Base-by-base conservation (phyloP, 2,797 vertebrate genomes). In the Semotilus atromaculatus region DNA sequence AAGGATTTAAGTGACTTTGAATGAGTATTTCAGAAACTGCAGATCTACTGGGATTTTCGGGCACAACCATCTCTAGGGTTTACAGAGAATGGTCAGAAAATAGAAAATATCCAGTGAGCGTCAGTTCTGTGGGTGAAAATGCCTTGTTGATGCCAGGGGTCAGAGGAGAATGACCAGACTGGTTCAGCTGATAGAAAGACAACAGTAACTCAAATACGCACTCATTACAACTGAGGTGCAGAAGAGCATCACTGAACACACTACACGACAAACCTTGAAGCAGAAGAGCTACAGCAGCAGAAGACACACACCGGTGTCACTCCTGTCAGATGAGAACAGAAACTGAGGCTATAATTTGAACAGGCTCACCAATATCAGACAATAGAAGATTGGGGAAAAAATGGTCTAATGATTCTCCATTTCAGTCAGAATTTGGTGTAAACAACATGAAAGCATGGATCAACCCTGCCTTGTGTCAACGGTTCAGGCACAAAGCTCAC, bases 61-160 rank as follows among this genome's bases (percentile, higher is more conserved):
- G 4, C 51, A 53, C 51, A 53, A 1, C 7, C 53, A 23, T 55
- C 21, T 55, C 53, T 55, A 55, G 53, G 21, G 53, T 55, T 55
- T 55, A 55, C 43, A 55, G 21, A 55, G 53, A 23, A 55, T 3
- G 21, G 21, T 23, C 53, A 9, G 53, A 55, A 10, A 55, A 55
- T 0, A 10, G 53, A 55, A 55, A 55, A 55, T 55, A 23, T 55
- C 53, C 21, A 55, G 53, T 55, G 53, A 58, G 10, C 0, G 40
- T 1, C 43, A 19, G 40, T 45, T 72, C 40, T 72, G 70, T 29
- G n/a, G n/a, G 43, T 14, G 40, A 43, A 86, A 84, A 85, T 85
- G 80, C 77, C 82, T 81, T 84, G 81, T 85, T 85, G 75, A 87
- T 84, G 76, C n/a, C 88, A 89, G 88, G 79, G 84, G 77, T 86